A percentile compares a stretch with the other conserved stretches of the same genome.
Evolutionary conservation across 2,113 vertebrate species (phyloP).

Genomic region (Amblyornis subalaris): DNA sequence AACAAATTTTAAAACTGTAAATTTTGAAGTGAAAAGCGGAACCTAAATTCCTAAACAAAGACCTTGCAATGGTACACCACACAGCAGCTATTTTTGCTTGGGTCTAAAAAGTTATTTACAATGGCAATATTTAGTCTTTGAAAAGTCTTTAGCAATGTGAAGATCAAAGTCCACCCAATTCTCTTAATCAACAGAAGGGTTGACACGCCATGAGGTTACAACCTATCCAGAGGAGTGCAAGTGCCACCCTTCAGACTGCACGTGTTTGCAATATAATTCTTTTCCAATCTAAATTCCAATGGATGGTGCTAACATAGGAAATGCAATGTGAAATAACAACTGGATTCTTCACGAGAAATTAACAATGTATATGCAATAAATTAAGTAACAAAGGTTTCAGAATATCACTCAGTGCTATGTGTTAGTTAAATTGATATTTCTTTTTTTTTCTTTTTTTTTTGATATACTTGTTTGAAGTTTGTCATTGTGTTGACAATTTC

Average conservation of each 20-base stretch:
- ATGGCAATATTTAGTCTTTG: constrained; percentile 86
- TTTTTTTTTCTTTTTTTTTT: neutral
- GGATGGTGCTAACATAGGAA: constrained; percentile 60
- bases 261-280: neutral
- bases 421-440: neutral
- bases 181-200: constrained; percentile 45
- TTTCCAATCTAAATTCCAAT: constrained; percentile 48
- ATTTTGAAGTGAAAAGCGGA: constrained; percentile 77
- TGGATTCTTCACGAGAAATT: constrained; percentile 1
- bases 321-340: constrained; percentile 23
- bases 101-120: constrained; percentile 96
- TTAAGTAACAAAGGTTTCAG: constrained; percentile 28
- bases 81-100: constrained; percentile 82
- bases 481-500: neutral
- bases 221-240: neutral
- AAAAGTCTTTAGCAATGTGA: constrained; percentile 86
- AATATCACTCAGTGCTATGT: constrained; percentile 45
- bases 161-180: constrained; percentile 80
- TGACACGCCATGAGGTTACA: constrained; percentile 27
- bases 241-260: constrained; percentile 20
- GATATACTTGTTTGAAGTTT: constrained; percentile 17
- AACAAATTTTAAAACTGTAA: constrained; percentile 70
- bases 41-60: constrained; percentile 91
- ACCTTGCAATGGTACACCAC: constrained; percentile 90
- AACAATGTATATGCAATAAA: constrained; percentile 17